Evolutionary conservation across 2,888 invertebrate genomes (phyloP), one percentile per base, ranked within the genome.

Genomic region (Lochmaea capreae): DNA sequence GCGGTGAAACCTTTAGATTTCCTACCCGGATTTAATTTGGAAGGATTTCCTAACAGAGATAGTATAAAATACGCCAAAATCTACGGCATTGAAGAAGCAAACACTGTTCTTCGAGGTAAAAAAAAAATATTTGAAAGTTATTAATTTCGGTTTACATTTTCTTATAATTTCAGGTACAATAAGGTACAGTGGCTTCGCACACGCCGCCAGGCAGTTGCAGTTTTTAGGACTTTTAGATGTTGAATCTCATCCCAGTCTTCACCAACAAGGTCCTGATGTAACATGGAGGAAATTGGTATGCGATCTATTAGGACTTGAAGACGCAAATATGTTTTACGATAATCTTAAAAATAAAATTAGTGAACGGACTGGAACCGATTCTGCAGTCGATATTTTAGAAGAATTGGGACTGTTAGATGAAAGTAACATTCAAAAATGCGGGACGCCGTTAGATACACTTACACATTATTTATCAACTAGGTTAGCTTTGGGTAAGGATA

Each of bases 11-110:
- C 92, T 0, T 89, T 98, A 68, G 93, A 96, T 85, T 99, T 99
- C 87, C 89, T 99, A 70, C 99, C 99, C 0, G 99, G 99, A 0
- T 97, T 99, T 84, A 95, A 97, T 14, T 89, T 99, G 69, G 98
- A 99, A 89, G 98, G 98, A 0, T 98, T 95, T 84, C 97, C 99
- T 0, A 99, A 99, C 88, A 90, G 99, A 73, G 99, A 99, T 86
- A 98, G 98, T 71, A 95, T 95, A 0, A 90, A 92, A 54, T 99
- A 99, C 85, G 91, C 93, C 0, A 90, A 94, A 65, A 89, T 95
- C 0, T 99, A 99, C 85, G 81, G 96, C 3, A 93, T 99, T 74
- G 89, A 92, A 12, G 94, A 95, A 81, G 95, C 96, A 0, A 92
- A 93, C 75, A 99, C 99, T 0, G 90, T 99, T 81, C 89, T 99